These are phyloP conservation scores for Neodiprion lecontei DNA, from an alignment of 1,140 invertebrate species.

Conservation along the genomic window DNA sequence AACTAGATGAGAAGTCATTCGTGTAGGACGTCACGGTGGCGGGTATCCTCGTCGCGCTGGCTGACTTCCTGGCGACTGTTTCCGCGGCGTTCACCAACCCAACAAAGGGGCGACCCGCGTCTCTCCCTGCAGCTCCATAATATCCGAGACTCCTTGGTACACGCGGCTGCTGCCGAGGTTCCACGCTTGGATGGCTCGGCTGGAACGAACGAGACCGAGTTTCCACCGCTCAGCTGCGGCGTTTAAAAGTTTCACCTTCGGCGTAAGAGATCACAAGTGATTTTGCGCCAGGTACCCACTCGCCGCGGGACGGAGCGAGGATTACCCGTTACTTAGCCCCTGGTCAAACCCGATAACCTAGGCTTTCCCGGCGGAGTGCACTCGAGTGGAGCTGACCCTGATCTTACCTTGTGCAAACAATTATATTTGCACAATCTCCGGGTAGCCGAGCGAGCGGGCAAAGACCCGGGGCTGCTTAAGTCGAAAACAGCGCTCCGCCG, in stretches of 20 bases:
- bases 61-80: conserved; percentile 58
- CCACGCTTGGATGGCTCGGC: not conserved
- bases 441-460: not conserved
- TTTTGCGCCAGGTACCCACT: no score
- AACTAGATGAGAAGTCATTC: conserved; percentile 59
- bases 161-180: not conserved
- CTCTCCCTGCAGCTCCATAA: not conserved
- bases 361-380: not conserved
- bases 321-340: not conserved
- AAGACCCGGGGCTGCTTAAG: not conserved
- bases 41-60: conserved; percentile 53
- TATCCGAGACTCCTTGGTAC: not conserved
- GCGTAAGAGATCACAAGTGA: no score
- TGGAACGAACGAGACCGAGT: not conserved
- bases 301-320: not conserved
- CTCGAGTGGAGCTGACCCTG: not conserved
- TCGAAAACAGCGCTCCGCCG: no score
- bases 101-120: conserved; percentile 47
- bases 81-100: conserved; percentile 51
- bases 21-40: conserved; percentile 60
- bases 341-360: not conserved
- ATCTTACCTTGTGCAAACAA: not conserved
- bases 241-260: not conserved
- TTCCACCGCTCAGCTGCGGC: not conserved
- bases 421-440: not conserved